These are phyloP conservation scores for Nasonia longicornis DNA, from an alignment of 1,140 invertebrate species.

Conservation along the genomic window DNA sequence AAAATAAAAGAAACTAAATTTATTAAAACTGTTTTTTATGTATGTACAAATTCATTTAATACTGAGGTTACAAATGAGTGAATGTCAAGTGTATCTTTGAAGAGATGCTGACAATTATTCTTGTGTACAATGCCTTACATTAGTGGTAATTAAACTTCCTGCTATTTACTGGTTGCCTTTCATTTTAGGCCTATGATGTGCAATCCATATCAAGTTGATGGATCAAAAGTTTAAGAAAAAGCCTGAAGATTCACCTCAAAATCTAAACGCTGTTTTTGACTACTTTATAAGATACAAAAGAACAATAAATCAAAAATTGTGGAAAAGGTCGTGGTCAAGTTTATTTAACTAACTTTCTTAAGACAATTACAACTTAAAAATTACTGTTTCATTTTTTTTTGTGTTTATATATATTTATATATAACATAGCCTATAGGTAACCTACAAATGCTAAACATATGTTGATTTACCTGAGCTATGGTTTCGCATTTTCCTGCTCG, in stretches of 20 bases:
- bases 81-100: constrained; percentile 24
- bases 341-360: constrained; percentile 66
- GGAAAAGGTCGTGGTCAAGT: constrained; percentile 62
- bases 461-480: constrained; percentile 29
- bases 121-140: constrained; percentile 15
- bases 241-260: background rate
- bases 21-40: constrained; percentile 24
- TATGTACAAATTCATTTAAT: constrained; percentile 62
- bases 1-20: constrained; percentile 32
- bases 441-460: constrained; percentile 44
- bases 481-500: constrained; percentile 22
- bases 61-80: constrained; percentile 59
- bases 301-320: constrained; percentile 48
- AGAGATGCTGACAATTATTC: constrained; percentile 15
- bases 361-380: constrained; percentile 65
- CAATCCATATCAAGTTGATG: background rate
- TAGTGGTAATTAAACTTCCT: background rate
- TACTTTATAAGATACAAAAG: constrained; percentile 10
- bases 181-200: background rate
- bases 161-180: background rate
- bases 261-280: constrained; percentile 5
- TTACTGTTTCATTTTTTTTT: constrained; percentile 48
- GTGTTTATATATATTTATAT: constrained; percentile 35
- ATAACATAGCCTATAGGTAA: constrained; percentile 34
- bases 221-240: constrained; percentile 18